These are phyloP conservation scores for Chlamydotis undulata DNA, from an alignment of 2,113 vertebrate species.

Conservation along the genomic window DNA sequence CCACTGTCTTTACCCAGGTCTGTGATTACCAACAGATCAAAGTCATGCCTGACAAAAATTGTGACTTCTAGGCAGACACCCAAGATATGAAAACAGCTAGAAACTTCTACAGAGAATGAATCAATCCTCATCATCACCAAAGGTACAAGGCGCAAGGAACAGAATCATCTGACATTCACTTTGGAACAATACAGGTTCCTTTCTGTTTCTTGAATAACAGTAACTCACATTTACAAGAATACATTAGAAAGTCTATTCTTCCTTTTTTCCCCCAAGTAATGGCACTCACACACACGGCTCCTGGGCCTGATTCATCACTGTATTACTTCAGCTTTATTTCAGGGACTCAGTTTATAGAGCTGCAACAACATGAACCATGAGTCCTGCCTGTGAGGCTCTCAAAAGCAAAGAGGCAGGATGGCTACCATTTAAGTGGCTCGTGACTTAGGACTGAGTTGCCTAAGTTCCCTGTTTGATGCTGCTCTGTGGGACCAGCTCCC, in stretches of 20 bases:
- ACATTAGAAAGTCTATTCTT: background rate
- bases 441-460: background rate
- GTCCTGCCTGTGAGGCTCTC: background rate
- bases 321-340: constrained; percentile 23
- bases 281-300: background rate
- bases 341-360: background rate
- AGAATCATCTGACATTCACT: constrained; percentile 12
- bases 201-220: background rate
- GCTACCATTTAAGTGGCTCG: background rate
- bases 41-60: background rate
- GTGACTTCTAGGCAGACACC: background rate
- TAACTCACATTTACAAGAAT: constrained; percentile 16
- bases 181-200: background rate
- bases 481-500: background rate
- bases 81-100: background rate
- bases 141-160: background rate
- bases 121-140: background rate
- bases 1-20: background rate
- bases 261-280: background rate
- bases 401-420: background rate
- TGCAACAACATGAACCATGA: background rate
- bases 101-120: background rate
- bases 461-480: background rate
- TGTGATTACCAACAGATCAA: background rate
- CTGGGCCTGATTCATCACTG: background rate